These are phyloP conservation scores for Epinotia brunnichana DNA, from an alignment of 2,888 invertebrate genomes.

Conservation along the genomic window DNA sequence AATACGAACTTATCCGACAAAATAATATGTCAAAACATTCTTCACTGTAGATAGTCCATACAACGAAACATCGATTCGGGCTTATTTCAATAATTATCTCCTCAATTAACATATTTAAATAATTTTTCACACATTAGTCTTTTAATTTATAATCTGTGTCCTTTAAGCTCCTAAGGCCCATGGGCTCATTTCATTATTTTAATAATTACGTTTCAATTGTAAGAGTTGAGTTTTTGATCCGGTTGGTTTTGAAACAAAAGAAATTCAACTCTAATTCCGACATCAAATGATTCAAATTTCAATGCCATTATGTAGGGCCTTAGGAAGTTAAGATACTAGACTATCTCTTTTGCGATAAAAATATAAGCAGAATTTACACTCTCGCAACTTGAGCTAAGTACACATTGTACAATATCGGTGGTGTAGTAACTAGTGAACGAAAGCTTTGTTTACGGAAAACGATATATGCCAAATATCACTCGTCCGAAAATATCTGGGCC, in stretches of 20 bases:
- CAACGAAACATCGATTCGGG: too few relatives aligned
- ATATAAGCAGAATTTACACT: not conserved
- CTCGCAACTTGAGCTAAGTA: slow-evolving; percentile 10
- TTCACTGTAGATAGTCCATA: not conserved
- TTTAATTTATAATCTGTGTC: not conserved
- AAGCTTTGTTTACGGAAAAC: not conserved
- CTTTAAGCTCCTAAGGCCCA: too few relatives aligned
- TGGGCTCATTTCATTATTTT: too few relatives aligned
- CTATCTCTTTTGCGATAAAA: not conserved
- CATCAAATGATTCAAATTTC: too few relatives aligned
- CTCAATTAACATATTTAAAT: not conserved
- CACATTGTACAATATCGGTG: slow-evolving; percentile 12
- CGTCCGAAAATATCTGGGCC: not conserved
- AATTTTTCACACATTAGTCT: not conserved
- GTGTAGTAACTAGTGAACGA: not conserved
- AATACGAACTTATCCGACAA: not conserved
- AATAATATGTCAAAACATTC: not conserved
- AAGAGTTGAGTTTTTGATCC: too few relatives aligned
- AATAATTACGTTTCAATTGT: too few relatives aligned
- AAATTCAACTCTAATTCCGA: too few relatives aligned
- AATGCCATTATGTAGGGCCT: too few relatives aligned
- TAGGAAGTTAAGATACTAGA: not conserved
- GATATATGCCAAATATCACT: not conserved
- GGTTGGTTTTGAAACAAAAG: too few relatives aligned
- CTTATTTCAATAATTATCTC: not conserved